These are phyloP conservation scores for Drosophila emarginata DNA, from an alignment of 2,888 invertebrate species.

Conservation along the genomic window DNA sequence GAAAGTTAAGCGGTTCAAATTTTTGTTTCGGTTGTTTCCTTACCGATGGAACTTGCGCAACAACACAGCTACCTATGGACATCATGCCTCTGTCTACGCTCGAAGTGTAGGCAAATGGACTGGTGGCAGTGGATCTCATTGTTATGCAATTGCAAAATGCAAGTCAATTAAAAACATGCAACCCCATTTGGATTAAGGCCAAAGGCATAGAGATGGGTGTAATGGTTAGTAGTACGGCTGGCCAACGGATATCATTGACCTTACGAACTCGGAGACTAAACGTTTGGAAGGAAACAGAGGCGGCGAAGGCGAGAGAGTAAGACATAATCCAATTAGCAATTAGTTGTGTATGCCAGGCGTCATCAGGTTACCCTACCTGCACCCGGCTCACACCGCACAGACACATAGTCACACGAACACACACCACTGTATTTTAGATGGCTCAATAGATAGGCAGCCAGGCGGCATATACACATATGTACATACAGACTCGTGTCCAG, in stretches of 20 bases:
- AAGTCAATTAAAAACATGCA: conserved; percentile 70
- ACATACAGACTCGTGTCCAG: neutral
- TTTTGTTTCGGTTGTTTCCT: too few species aligned
- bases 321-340: conserved; percentile 76
- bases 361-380: conserved; percentile 60
- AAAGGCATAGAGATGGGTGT: conserved; percentile 38
- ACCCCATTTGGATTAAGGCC: conserved; percentile 58
- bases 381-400: neutral
- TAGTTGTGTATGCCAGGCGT: conserved; percentile 68
- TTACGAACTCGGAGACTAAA: conserved; percentile 53
- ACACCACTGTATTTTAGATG: conserved; percentile 44
- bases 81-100: neutral
- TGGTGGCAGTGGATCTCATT: conserved; percentile 46
- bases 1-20: too few species aligned
- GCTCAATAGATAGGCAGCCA: conserved; percentile 53
- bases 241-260: conserved; percentile 68
- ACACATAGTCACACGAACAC: conserved; percentile 14
- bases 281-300: conserved; percentile 7
- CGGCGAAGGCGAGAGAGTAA: conserved; percentile 33
- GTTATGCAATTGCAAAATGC: conserved; percentile 72
- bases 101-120: conserved; percentile 5
- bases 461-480: neutral
- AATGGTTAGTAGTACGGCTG: conserved; percentile 11
- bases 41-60: neutral
- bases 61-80: neutral